Base-by-base conservation (phyloP, 2,797 vertebrate species). In the Dermochelys coriacea region DNA sequence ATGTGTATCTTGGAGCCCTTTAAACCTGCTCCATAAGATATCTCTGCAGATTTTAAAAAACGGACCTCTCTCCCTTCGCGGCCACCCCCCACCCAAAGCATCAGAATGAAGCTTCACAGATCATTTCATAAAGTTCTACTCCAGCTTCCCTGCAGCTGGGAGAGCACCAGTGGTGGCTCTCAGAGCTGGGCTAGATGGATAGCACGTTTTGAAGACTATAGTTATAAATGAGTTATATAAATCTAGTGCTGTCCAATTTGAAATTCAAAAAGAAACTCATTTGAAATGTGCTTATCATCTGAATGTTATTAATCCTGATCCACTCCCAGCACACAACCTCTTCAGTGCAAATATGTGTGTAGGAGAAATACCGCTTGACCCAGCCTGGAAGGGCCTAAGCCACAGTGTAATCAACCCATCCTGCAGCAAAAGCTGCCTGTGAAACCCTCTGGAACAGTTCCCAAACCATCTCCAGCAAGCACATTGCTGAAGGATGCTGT, bases 401-500 rank as follows among this genome's bases (percentile, higher is more conserved):
- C 64, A 96, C 96, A 97, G 96, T 85, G 85, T 97, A 98, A 98
- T 96, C 98, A 98, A 97, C 97, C 96, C 94, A 97, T 96, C 96
- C 94, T n/a, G 92, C 96, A 89, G 98, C 55, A 98, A 98, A 98
- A 97, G 95, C 97, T 98, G 97, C 98, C 98, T 97, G 96, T 97
- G 96, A 96, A 98, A 98, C 98, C 68, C 95, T 84, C 98, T 98
- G 98, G 98, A 98, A 55, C 95, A 68, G 50, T 96, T 98, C 98
- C 98, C 97, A 93, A 98, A 97, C 96, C 98, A 97, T 98, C 98
- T 94, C 79, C 82, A 98, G 95, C 90, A 94, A 86, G 98, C 93
- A 91, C 98, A 98, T 98, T 99, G 98, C 98, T 93, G 25, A 96
- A 98, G 96, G 96, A 98, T 98, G 98, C 85, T 96, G 98, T 98